phyloP scores from a whole-genome alignment of 2,113 vertebrate genomes.

The Syngnathoides biaculeatus region DNA sequence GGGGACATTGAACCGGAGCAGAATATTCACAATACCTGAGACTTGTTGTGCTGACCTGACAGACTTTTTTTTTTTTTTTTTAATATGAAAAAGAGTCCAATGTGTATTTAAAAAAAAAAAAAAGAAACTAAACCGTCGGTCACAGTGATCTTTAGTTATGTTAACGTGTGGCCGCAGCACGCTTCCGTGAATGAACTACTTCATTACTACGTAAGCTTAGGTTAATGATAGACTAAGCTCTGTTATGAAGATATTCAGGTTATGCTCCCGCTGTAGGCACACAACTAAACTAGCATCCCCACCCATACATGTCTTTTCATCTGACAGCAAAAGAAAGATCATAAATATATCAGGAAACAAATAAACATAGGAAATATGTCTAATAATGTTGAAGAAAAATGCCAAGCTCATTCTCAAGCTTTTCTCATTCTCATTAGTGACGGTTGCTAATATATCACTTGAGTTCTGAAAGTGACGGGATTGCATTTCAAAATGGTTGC shows the following conservation, averaged over 20 bases:
- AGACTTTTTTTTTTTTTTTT: no score
- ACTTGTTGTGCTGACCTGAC: no score
- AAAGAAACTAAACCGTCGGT: no score
- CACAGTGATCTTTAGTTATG: no score
- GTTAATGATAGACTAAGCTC: not conserved
- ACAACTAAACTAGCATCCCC: not conserved
- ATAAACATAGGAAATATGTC: not conserved
- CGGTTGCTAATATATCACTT: not conserved
- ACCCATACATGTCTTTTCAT: not conserved
- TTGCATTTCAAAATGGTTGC: not conserved
- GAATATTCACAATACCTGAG: no score
- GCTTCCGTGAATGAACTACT: no score
- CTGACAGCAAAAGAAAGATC: not conserved
- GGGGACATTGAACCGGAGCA: no score
- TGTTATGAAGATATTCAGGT: not conserved
- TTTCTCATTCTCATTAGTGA: conserved; percentile 2
- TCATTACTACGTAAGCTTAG: no score
- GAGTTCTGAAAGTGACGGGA: not conserved
- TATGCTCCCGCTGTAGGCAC: not conserved
- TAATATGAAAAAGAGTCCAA: no score
- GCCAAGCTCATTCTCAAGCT: not conserved
- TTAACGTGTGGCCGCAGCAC: no score
- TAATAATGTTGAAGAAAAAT: not conserved
- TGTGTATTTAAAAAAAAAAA: no score
- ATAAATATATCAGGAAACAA: not conserved